These are phyloP conservation scores for Pedetes capensis DNA, from an alignment of 2,113 vertebrate species.

Conservation along the genomic window DNA sequence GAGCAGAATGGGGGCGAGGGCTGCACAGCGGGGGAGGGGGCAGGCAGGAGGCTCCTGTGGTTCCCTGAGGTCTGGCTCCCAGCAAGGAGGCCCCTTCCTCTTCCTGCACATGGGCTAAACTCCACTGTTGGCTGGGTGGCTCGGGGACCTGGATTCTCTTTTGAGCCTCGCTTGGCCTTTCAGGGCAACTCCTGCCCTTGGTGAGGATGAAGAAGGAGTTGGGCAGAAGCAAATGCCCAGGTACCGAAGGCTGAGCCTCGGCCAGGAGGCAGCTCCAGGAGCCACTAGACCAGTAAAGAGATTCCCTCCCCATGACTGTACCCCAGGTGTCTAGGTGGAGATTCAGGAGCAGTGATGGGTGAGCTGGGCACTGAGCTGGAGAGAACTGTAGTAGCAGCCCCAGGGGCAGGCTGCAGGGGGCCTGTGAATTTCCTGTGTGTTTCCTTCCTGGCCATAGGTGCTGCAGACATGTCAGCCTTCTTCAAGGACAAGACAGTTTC, in stretches of 20 bases:
- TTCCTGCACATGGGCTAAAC: not conserved
- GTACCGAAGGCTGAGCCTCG: not conserved
- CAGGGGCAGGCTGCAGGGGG: fast-evolving
- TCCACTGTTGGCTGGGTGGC: not conserved
- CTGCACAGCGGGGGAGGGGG: not conserved
- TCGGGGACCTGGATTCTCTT: not conserved
- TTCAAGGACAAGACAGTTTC: not conserved
- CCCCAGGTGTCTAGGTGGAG: not conserved
- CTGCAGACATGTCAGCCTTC: not conserved
- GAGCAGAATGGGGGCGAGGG: not conserved
- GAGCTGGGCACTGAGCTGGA: not conserved
- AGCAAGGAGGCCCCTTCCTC: not conserved
- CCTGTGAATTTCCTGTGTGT: too few relatives aligned
- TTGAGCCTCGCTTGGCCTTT: not conserved
- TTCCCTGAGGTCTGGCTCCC: not conserved
- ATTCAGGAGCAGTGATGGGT: fast-evolving
- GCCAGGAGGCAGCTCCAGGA: not conserved
- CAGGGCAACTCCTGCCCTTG: not conserved
- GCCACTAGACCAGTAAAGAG: not conserved
- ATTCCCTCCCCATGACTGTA: fast-evolving
- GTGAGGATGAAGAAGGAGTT: not conserved
- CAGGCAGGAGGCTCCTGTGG: not conserved
- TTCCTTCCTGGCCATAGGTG: not conserved
- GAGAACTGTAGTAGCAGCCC: not conserved
- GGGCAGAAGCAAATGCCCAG: not conserved